Conservation (phyloP, 2,113 vertebrate genomes). For the Galbula dea region DNA sequence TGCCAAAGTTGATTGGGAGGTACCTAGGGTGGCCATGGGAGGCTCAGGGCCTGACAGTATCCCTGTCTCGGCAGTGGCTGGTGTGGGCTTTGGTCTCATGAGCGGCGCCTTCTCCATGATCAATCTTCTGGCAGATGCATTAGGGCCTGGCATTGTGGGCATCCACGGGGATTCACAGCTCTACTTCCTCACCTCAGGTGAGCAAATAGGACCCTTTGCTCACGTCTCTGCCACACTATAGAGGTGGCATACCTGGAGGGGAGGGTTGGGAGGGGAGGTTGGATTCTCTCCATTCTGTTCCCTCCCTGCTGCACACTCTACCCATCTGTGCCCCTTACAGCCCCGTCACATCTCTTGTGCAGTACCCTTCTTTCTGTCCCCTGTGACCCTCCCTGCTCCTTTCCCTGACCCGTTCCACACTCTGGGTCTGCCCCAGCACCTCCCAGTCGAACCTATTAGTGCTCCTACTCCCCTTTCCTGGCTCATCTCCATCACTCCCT, state of each 20-base stretch:
- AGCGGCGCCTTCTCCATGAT: conserved; percentile 81
- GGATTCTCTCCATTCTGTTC: background rate
- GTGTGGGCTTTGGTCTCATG: conserved; percentile 79
- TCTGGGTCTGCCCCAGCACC: background rate
- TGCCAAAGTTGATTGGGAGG: rapidly evolving
- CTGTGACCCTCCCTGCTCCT: background rate
- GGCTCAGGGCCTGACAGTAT: background rate
- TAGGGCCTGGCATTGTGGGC: conserved; percentile 77
- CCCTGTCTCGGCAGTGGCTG: conserved; percentile 65
- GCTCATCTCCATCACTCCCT: background rate
- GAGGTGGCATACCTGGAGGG: background rate
- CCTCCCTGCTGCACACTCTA: background rate
- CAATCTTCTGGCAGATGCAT: conserved; percentile 74
- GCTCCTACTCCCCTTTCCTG: background rate
- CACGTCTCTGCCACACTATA: background rate
- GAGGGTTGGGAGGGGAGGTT: background rate
- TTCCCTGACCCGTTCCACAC: background rate
- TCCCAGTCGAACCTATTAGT: background rate
- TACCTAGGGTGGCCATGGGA: background rate
- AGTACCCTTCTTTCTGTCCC: background rate
- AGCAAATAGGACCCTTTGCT: rapidly evolving
- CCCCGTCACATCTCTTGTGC: background rate
- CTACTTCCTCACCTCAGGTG: conserved; percentile 80
- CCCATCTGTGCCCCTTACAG: background rate
- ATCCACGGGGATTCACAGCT: conserved; percentile 79